phyloP scores from a whole-genome alignment of 2,797 vertebrate genomes.

The Protonibea diacanthus region DNA sequence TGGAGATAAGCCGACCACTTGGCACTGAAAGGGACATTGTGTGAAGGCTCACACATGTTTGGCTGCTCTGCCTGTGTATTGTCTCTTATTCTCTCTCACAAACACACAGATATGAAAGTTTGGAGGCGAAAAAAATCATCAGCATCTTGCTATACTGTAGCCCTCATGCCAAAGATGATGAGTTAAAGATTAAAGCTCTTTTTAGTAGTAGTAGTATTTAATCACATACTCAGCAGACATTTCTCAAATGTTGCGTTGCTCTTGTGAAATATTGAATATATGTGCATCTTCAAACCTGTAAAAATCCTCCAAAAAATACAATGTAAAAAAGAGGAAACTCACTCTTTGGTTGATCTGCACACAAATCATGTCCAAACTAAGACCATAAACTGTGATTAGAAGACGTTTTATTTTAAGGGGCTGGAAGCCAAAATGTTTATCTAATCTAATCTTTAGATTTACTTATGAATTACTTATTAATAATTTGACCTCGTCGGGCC shows the following conservation, averaged over 20 bases:
- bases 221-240: slow-evolving; percentile 1
- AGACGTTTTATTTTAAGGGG: neutral
- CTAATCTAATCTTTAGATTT: neutral
- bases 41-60: slow-evolving; percentile 42
- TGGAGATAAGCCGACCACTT: slow-evolving; percentile 61
- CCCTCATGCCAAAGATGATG: slow-evolving; percentile 20
- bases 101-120: slow-evolving; percentile 15
- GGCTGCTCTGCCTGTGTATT: slow-evolving; percentile 31
- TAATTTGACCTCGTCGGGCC: neutral
- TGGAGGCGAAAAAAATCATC: slow-evolving; percentile 2
- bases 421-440: neutral
- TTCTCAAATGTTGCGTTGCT: neutral
- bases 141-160: neutral
- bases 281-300: neutral
- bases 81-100: slow-evolving; percentile 26
- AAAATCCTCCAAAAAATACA: neutral
- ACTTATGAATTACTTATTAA: neutral
- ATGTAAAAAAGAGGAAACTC: neutral
- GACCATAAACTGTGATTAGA: neutral
- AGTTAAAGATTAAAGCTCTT: slow-evolving; percentile 32
- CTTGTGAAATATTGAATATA: too few relatives aligned
- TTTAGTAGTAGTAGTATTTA: neutral
- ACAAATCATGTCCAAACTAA: neutral
- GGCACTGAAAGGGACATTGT: slow-evolving; percentile 63
- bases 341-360: neutral